Base-by-base conservation (phyloP, 2,888 invertebrate genomes). In the Xanthorhoe designata region DNA sequence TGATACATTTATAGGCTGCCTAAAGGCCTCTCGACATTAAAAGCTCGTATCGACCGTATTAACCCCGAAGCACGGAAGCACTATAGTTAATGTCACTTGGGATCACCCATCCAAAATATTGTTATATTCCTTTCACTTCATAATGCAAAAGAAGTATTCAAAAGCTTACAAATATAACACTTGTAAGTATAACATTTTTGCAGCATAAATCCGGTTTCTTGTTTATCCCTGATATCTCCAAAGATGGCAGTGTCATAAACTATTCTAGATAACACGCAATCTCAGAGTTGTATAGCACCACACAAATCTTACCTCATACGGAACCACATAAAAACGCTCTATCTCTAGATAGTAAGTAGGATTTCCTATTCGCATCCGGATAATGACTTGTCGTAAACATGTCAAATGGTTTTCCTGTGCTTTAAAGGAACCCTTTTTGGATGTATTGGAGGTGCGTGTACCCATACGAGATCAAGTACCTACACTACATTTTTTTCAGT, bases 331-430 rank as follows among this genome's bases (percentile, higher is more conserved):
- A 51, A 58, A 19, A 52, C 49, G n/a, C 47, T 35, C 38, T 50
- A 24, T 64, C 50, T 55, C 35, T 15, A 66, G 70, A 68, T 64
- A 66, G 63, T 72, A 73, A 74, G 74, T 65, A 71, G 71, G 74
- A 75, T 76, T 73, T 71, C 71, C 72, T 67, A 70, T 64, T 56
- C 64, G 65, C 70, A 74, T 76, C 73, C 67, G 75, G 71, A 77
- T 75, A 75, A 78, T 75, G 76, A 76, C 75, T 72, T 72, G 71
- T 77, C 78, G 77, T 78, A 79, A 79, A 78, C 74, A 56, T 71
- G 67, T 69, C 65, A 65, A 69, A 68, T 68, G 68, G 66, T 71
- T 78, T 74, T 69, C 72, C 68, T 72, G 65, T 67, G 67, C 69
- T 72, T 72, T 73, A 64, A 68, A 47, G 60, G 45, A 58, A 63